These are phyloP conservation scores for Enteromius afrohamiltoni DNA, from an alignment of 2,797 vertebrate species.

Conservation along the genomic window DNA sequence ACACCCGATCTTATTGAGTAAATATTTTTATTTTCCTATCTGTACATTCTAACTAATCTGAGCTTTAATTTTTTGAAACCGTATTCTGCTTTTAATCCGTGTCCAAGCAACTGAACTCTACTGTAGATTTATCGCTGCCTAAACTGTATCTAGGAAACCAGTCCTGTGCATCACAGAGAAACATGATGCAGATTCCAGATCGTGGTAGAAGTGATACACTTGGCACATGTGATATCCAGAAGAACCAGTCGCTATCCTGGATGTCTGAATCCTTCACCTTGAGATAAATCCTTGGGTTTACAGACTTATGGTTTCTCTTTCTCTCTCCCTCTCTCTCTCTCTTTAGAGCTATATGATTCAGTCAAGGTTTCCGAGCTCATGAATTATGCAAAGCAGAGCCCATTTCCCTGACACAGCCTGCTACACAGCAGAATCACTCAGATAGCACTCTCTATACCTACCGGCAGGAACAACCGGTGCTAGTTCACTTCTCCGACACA, in stretches of 20 bases:
- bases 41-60: background rate
- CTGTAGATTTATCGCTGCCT: background rate
- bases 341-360: background rate
- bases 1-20: background rate
- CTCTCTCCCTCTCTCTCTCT: background rate
- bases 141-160: conserved; percentile 13
- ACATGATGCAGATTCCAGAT: conserved; percentile 6
- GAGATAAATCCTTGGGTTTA: background rate
- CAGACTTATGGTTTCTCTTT: conserved; percentile 2
- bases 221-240: background rate
- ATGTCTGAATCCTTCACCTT: conserved; percentile 19
- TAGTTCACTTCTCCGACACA: conserved; percentile 5
- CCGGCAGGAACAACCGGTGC: background rate
- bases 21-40: background rate
- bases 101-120: conserved; percentile 13
- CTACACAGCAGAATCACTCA: conserved; percentile 18
- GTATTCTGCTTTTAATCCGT: background rate
- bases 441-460: conserved; percentile 14
- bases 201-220: background rate
- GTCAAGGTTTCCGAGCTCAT: conserved; percentile 46
- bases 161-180: conserved; percentile 8
- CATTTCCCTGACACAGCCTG: conserved; percentile 50
- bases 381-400: conserved; percentile 50
- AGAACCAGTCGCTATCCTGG: background rate
- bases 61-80: background rate